A percentile compares a stretch with the other conserved stretches of the same genome.
These are phyloP conservation scores for Orussus abietinus DNA, from an alignment of 1,140 invertebrate species.

Conservation along the genomic window DNA sequence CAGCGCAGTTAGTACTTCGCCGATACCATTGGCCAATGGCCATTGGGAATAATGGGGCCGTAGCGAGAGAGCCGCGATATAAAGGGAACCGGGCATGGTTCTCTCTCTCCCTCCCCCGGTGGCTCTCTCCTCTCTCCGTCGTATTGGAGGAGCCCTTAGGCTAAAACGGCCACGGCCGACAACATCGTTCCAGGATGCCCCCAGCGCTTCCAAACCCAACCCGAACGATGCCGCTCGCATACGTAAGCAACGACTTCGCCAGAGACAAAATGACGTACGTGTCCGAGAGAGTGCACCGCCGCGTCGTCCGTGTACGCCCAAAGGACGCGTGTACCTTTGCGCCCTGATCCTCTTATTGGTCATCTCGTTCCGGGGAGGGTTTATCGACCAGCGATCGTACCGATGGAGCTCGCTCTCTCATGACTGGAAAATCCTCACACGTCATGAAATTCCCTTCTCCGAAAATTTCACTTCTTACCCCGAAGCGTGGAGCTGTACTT, in stretches of 20 bases:
- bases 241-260: slow-evolving; percentile 38
- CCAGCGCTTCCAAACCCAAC: slow-evolving; percentile 33
- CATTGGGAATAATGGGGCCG: slow-evolving; percentile 44
- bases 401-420: too few species aligned
- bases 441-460: too few species aligned
- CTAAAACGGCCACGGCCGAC: slow-evolving; percentile 42
- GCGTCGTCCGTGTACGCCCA: background rate
- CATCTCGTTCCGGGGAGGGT: too few species aligned
- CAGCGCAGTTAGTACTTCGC: slow-evolving; percentile 35
- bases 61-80: slow-evolving; percentile 35
- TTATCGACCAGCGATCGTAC: too few species aligned
- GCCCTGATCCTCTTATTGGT: too few species aligned
- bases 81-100: slow-evolving; percentile 30
- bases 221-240: slow-evolving; percentile 34
- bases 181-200: slow-evolving; percentile 40
- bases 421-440: too few species aligned
- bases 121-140: slow-evolving; percentile 19
- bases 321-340: too few species aligned
- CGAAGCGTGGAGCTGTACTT: too few species aligned
- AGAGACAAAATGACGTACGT: slow-evolving; percentile 40
- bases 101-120: background rate
- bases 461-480: too few species aligned
- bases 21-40: slow-evolving; percentile 40
- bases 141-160: slow-evolving; percentile 30
- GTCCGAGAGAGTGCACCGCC: too few species aligned